phyloP scores from a whole-genome alignment of 1,140 invertebrate species.

The Macrostomum lignano region DNA sequence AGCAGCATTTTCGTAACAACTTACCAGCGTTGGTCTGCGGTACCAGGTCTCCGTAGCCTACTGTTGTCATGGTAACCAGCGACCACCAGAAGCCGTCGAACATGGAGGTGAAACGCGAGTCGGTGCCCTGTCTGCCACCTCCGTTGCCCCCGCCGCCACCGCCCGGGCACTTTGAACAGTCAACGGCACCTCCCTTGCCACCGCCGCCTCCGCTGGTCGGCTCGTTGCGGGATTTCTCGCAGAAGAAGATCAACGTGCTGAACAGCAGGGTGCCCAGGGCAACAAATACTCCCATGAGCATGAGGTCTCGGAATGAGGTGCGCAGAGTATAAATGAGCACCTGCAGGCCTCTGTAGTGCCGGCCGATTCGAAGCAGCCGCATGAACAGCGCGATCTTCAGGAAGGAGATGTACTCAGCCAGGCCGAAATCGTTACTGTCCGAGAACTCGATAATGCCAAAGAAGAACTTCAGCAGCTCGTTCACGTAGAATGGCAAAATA shows the following conservation, averaged over 20 bases:
- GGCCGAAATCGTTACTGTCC: conserved; percentile 38
- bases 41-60: conserved; percentile 81
- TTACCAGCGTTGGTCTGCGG: conserved; percentile 95
- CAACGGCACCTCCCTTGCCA: too few relatives aligned
- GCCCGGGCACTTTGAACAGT: too few relatives aligned
- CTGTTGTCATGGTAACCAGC: conserved; percentile 90
- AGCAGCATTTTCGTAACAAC: too few relatives aligned
- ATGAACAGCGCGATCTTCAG: conserved; percentile 27
- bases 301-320: conserved; percentile 95
- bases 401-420: too few relatives aligned
- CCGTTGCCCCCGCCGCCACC: too few relatives aligned
- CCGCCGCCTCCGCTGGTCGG: too few relatives aligned
- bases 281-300: conserved; percentile 97
- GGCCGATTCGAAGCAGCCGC: conserved; percentile 28
- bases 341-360: conserved; percentile 29
- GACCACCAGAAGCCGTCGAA: conserved; percentile 35
- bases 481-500: conserved; percentile 99
- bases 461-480: conserved; percentile 39
- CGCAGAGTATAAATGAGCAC: conserved; percentile 58
- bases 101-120: conserved; percentile 86
- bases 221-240: too few relatives aligned
- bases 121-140: too few relatives aligned
- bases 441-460: conserved; percentile 40
- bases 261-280: conserved; percentile 80
- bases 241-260: conserved; percentile 88